Evolutionary conservation across 1,140 invertebrate genomes (phyloP).

Genomic region (Lutraria rhynchaena): DNA sequence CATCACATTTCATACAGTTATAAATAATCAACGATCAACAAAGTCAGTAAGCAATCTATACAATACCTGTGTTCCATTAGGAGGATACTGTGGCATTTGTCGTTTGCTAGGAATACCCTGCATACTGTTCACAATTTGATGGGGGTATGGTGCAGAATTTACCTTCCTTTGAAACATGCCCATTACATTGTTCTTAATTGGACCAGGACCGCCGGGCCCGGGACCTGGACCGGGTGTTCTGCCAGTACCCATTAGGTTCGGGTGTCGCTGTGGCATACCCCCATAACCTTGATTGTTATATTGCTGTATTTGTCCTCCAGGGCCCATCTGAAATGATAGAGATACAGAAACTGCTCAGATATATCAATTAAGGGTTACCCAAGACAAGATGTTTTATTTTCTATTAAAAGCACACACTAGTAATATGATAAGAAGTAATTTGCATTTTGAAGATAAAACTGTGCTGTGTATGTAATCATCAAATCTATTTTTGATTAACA

Average conservation of each 20-base stretch:
- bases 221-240: constrained; percentile 80
- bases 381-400: no score
- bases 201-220: constrained; percentile 83
- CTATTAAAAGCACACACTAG: no score
- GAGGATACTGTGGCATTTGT: constrained; percentile 69
- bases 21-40: no score
- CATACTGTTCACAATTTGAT: constrained; percentile 71
- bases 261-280: constrained; percentile 71
- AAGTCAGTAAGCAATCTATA: no score
- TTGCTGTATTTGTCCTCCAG: constrained; percentile 61
- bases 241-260: constrained; percentile 71
- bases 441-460: no score
- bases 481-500: no score
- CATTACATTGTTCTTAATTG: constrained; percentile 74
- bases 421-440: no score
- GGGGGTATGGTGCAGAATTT: constrained; percentile 76
- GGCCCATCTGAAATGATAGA: constrained; percentile 45
- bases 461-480: no score
- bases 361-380: no score
- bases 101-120: constrained; percentile 69
- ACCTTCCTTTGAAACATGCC: constrained; percentile 70
- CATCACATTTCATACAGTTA: no score
- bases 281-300: constrained; percentile 69
- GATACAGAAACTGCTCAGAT: neutral
- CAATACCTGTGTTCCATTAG: constrained; percentile 77